Conservation (phyloP, 2,113 vertebrate species). For the Laticauda laticaudata region DNA sequence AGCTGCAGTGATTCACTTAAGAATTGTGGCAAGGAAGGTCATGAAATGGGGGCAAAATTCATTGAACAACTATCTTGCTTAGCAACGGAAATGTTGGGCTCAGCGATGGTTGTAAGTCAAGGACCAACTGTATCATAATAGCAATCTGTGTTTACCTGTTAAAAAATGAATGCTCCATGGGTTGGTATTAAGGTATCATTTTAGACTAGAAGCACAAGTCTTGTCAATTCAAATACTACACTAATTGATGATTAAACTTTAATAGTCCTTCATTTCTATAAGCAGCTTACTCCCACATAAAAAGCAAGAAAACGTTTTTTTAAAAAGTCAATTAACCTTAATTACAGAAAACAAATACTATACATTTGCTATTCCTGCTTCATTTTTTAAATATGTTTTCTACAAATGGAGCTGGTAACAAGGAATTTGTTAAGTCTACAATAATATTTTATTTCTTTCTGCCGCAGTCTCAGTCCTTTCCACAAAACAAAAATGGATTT, state of each 20-base stretch:
- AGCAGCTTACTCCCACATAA: not conserved
- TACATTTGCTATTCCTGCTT: constrained; percentile 1
- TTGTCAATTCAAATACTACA: not conserved
- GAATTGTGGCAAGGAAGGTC: not conserved
- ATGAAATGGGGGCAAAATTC: not conserved
- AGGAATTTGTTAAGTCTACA: constrained; percentile 8
- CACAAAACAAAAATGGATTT: constrained; percentile 87
- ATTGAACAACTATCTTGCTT: not conserved
- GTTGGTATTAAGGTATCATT: not conserved
- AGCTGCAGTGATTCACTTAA: not conserved
- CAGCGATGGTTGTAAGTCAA: not conserved
- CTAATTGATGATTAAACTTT: not conserved
- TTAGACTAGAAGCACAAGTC: not conserved
- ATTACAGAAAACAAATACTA: not conserved
- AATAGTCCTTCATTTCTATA: not conserved
- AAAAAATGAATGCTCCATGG: not conserved
- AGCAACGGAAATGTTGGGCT: not conserved
- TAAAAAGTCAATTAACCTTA: not conserved
- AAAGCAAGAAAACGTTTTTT: not conserved
- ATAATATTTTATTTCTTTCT: not conserved
- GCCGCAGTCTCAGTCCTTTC: constrained; percentile 82
- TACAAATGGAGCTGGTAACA: constrained; percentile 21
- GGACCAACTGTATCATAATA: not conserved
- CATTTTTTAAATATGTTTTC: constrained; percentile 1
- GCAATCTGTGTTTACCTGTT: not conserved